Conservation (phyloP, 2,113 vertebrate species). For the Sinocyclocheilus anshuiensis region DNA sequence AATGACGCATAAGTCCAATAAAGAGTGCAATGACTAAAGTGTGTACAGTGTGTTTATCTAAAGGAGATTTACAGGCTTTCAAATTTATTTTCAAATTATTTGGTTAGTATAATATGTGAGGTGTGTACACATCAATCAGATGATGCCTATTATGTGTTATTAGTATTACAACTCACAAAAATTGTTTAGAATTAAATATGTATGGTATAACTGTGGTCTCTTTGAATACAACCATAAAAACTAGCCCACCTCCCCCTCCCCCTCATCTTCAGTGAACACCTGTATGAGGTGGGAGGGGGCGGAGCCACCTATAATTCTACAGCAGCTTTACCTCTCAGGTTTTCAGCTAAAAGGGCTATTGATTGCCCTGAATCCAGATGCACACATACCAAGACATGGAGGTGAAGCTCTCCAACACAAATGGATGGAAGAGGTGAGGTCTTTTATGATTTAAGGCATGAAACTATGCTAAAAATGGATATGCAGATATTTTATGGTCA, state of each 20-base stretch:
- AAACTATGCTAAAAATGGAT: not conserved
- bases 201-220: not conserved
- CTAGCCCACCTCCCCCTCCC: too few species aligned
- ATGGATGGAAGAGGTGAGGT: constrained; percentile 17
- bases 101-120: not conserved
- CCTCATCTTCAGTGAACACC: constrained; percentile 3
- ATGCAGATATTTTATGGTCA: not conserved
- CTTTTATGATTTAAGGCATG: not conserved
- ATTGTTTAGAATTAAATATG: not conserved
- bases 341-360: not conserved
- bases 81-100: not conserved
- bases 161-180: not conserved
- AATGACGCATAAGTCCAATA: constrained; percentile 2
- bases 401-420: not conserved
- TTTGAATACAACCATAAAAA: not conserved
- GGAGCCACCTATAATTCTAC: not conserved
- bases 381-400: constrained; percentile 7
- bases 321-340: not conserved
- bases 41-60: not conserved
- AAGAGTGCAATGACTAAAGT: constrained; percentile 15
- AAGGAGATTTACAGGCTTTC: not conserved
- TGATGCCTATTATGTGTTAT: not conserved
- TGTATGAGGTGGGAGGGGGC: constrained; percentile 4
- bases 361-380: not conserved
- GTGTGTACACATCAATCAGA: not conserved